These are phyloP conservation scores for Diplogasteroides magnus DNA, from an alignment of 1,140 invertebrate species.

Conservation along the genomic window DNA sequence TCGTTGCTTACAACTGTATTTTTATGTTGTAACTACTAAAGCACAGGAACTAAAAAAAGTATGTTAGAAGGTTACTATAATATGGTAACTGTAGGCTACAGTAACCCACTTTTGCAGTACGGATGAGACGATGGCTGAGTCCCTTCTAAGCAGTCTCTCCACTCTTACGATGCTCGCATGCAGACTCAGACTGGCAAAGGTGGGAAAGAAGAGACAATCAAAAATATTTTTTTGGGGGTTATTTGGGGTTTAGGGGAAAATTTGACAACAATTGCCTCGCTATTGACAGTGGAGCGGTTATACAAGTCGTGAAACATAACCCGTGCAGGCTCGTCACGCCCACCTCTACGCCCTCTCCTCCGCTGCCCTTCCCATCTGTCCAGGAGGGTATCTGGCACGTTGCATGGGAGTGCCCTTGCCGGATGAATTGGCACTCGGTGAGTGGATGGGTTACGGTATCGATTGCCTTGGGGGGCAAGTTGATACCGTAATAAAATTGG, in stretches of 20 bases:
- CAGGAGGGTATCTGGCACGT: neutral
- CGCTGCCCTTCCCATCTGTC: neutral
- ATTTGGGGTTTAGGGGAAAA: too few species aligned
- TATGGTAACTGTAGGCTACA: neutral
- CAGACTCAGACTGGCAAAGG: constrained; percentile 5
- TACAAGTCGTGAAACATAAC: too few species aligned
- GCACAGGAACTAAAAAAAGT: neutral
- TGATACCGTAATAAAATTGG: too few species aligned
- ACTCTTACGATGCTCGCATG: constrained; percentile 19
- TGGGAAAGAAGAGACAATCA: too few species aligned
- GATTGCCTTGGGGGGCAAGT: too few species aligned
- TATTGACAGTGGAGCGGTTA: too few species aligned
- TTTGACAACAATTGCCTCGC: too few species aligned
- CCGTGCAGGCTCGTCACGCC: neutral
- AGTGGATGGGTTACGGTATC: too few species aligned
- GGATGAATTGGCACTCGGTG: neutral
- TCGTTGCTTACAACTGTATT: too few species aligned
- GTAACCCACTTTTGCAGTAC: constrained; percentile 6
- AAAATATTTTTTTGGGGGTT: too few species aligned
- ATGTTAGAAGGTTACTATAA: neutral
- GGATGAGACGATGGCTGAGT: constrained; percentile 22
- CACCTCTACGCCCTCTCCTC: neutral
- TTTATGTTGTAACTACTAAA: too few species aligned
- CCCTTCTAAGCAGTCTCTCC: constrained; percentile 13
- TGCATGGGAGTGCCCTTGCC: neutral